These are phyloP conservation scores for Tetragonula carbonaria DNA, from an alignment of 2,888 invertebrate species.

Conservation along the genomic window DNA sequence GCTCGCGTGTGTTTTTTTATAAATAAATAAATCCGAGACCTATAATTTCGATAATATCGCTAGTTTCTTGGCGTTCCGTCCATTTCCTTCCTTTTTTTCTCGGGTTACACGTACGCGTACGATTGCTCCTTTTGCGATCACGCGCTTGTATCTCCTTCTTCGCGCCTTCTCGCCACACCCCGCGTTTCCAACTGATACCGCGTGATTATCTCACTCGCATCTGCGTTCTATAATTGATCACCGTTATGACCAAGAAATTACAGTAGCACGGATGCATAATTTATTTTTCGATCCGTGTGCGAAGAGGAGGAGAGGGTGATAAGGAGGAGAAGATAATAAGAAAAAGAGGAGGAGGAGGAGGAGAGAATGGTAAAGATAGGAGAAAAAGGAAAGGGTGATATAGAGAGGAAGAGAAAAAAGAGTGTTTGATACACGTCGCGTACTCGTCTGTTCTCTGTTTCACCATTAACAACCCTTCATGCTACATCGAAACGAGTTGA, in stretches of 20 bases:
- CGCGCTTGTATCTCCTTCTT: neutral
- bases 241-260: neutral
- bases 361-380: no score
- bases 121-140: neutral
- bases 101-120: neutral
- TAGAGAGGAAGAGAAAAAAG: neutral
- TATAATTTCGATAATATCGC: neutral
- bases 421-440: neutral
- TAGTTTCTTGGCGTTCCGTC: neutral
- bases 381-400: no score
- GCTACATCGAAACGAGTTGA: constrained; percentile 9
- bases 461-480: neutral
- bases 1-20: no score
- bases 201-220: neutral
- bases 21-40: neutral
- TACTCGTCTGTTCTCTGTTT: neutral
- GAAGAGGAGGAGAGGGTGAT: no score
- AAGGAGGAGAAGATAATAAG: no score
- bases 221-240: neutral
- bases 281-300: constrained; percentile 3
- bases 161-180: neutral
- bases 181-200: neutral
- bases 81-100: neutral
- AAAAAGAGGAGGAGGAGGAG: neutral
- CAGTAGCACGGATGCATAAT: constrained; percentile 12